phyloP scores from a whole-genome alignment of 1,140 invertebrate species.

The Drosophila burlai region DNA sequence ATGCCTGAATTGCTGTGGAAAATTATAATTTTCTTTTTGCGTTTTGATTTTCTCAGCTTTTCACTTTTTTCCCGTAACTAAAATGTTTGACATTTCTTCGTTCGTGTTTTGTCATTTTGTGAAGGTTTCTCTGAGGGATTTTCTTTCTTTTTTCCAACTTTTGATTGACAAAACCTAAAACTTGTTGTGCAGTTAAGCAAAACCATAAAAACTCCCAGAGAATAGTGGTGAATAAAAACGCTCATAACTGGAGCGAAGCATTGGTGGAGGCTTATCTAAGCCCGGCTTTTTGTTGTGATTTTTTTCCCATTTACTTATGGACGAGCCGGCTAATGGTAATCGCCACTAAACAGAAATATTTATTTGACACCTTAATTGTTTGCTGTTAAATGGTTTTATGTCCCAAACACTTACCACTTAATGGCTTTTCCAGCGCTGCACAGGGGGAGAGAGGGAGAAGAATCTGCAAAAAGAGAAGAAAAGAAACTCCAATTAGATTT shows the following conservation, averaged over 20 bases:
- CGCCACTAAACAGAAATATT: constrained; percentile 25
- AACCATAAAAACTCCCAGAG: constrained; percentile 26
- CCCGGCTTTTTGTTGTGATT: constrained; percentile 7
- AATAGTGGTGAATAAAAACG: constrained; percentile 23
- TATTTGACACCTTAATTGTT: constrained; percentile 35
- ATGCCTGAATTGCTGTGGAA: constrained; percentile 56
- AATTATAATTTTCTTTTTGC: constrained; percentile 57
- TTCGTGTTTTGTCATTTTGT: constrained; percentile 35
- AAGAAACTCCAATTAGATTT: constrained; percentile 47
- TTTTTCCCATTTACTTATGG: constrained; percentile 12
- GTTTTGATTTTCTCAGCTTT: constrained; percentile 54
- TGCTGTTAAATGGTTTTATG: constrained; percentile 35
- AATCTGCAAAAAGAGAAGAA: constrained; percentile 18
- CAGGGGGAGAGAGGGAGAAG: not conserved
- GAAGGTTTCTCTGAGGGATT: constrained; percentile 34
- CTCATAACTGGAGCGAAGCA: constrained; percentile 52
- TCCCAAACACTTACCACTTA: constrained; percentile 48
- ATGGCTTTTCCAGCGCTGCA: constrained; percentile 25
- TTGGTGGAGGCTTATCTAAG: constrained; percentile 30
- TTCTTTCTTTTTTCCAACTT: constrained; percentile 18
- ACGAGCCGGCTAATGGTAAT: constrained; percentile 12
- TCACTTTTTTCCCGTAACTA: constrained; percentile 53
- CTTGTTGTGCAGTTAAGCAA: constrained; percentile 48
- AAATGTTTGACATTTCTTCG: constrained; percentile 49
- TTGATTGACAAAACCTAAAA: constrained; percentile 46